These are phyloP conservation scores for Pantala flavescens DNA, from an alignment of 1,140 invertebrate species.

Conservation along the genomic window DNA sequence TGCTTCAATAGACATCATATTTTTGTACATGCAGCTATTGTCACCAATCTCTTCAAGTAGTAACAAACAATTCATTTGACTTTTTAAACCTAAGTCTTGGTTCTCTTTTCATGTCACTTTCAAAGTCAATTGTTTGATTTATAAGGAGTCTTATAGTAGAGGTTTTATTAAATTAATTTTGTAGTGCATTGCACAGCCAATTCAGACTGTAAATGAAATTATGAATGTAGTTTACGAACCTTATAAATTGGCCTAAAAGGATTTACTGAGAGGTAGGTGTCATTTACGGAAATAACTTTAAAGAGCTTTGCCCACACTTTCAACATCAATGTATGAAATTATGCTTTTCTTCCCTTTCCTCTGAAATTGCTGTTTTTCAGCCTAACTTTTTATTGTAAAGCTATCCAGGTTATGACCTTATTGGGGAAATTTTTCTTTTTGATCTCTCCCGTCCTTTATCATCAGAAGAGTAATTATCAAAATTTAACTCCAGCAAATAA, in stretches of 20 bases:
- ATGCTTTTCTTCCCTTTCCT: background rate
- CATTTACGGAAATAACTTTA: background rate
- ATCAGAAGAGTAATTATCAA: too few species aligned
- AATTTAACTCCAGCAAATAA: too few species aligned
- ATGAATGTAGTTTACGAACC: background rate
- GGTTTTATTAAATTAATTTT: background rate
- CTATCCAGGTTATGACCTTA: too few species aligned
- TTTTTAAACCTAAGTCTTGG: background rate
- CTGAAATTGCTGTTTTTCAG: background rate
- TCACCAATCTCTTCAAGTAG: background rate
- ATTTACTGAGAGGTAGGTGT: background rate
- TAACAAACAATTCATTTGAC: background rate
- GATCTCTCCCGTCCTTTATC: too few species aligned
- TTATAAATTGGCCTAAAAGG: background rate
- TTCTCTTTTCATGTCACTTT: background rate
- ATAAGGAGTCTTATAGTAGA: background rate
- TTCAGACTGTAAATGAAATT: background rate
- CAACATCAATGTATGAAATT: background rate
- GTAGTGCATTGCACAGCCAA: background rate
- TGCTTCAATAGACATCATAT: background rate
- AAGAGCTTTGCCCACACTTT: background rate
- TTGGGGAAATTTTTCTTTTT: too few species aligned
- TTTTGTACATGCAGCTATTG: background rate
- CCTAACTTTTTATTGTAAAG: too few species aligned
- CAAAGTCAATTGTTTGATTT: background rate